Evolutionary conservation across 1,140 invertebrate genomes (phyloP), one percentile per base, ranked within the genome.

Genomic region (Lepidotrigona ventralis): DNA sequence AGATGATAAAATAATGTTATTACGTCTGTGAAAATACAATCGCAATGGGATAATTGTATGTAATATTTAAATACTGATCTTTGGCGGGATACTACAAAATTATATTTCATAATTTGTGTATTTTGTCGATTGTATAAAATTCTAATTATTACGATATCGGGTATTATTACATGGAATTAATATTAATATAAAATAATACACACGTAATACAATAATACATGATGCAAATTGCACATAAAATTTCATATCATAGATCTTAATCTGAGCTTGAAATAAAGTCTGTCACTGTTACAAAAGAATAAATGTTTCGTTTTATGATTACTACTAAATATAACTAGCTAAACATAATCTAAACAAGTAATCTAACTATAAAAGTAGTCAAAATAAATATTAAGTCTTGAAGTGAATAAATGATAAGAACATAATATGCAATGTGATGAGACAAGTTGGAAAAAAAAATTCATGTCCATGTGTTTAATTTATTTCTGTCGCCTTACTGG

Each of bases 401-500:
- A 29, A 39, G 33, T 79, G 68, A 72, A 15, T 51, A 70, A 71
- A 83, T 83, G 81, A 53, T 14, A 76, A 4, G 33, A 19, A 46
- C 23, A 64, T 66, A 51, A 64, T 72, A 23, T 71, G 26, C 12
- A 69, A 63, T 72, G 81, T 51, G 64, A 26, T 64, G 85, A 58
- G 17, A 5, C 21, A 74, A 69, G 58, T 70, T 58, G 53, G 81
- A 85, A 46, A 46, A 82, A 87, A 87, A 26, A 66, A 53, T 26
- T 68, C 56, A 12, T 46, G n/a, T 23, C 17, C 51, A 79, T 68
- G n/a, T 74, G 23, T 51, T 88, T 88, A 93, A 90, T 93, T 90
- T 68, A 93, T 93, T 73, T 90, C 91, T 76, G 92, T 92, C 29
- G 90, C 81, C 90, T 85, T 91, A 72, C 83, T 86, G 58, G 77